Evolutionary conservation across 2,888 invertebrate genomes (phyloP), one percentile per base, ranked within the genome.

Genomic region (Hydrotaea cyrtoneurina): DNA sequence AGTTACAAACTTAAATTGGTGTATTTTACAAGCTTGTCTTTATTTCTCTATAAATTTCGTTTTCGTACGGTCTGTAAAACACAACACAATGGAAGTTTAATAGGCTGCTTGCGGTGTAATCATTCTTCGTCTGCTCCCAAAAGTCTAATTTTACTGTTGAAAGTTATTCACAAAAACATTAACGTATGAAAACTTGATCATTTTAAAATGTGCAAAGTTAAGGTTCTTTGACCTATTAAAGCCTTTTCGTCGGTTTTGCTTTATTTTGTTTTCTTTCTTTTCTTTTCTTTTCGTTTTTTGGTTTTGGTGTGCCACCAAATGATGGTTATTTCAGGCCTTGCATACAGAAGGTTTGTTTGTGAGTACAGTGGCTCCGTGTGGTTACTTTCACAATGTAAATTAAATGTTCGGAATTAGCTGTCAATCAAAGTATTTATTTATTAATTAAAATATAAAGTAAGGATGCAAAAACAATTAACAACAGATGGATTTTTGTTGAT

Each of bases 181-280:
- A 66, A 66, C 36, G 5, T 43, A 66, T 57, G 11, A 19, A 57
- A 21, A 57, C 23, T 57, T 21, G 19, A 57, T 57, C 8, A 43
- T 43, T 8, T 31, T 2, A 31, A 31, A 31, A 31, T 4, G 7
- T 21, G 1, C 17, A 66, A 66, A 19, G 43, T 64, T 64, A 39
- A 74, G 53, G 62, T 80, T 74, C 74, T 69, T 69, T 80, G 83
- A 69, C 83, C 80, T 53, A 73, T 50, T 77, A 62, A 79, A 80
- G 21, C 43, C 21, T 21, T 66, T 66, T 43, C 66, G 43, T 8
- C 19, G 17, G 64, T 19, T 64, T 19, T 11, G 19, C 21, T 19
- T 26, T 2, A 2, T 7, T 31, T 31, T 4, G 31, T 31, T 2
- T 31, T n/a, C n/a, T n/a, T n/a, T n/a, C n/a, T n/a, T n/a, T n/a